Evolutionary conservation across 2,888 invertebrate species (phyloP), one percentile per base, ranked within the genome.

Genomic region (Prosapia bicincta): DNA sequence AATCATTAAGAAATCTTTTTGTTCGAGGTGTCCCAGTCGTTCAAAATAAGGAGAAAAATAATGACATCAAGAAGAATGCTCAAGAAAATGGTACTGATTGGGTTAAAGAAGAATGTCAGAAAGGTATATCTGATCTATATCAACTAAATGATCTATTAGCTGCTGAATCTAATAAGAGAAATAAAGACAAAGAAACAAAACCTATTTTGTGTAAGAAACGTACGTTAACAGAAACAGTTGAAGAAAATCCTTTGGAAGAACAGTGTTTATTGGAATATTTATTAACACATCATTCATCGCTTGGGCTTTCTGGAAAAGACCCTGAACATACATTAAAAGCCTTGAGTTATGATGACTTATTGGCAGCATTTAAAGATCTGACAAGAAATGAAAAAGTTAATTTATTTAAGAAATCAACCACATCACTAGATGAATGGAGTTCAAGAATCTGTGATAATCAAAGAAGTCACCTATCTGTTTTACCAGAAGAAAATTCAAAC

Each of bases 1-100:
- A 88, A 81, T 88, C 88, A 0, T 81, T 89, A 68, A 83, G 88
- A 77, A 87, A 87, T 81, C 82, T 88, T 66, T 87, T 88, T 80
- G 84, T 85, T 7, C 83, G 85, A 78, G 77, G 79, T 43, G 76
- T 73, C 77, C 76, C 78, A 24, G 66, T 75, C 15, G 67, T 75
- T 43, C 72, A 78, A 6, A 79, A 81, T 0, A 78, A 84, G 23
- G 82, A 81, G 71, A 82, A 81, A 30, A 77, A 79, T 3, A 71
- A 77, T n/a, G 71, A 79, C 70, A 82, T 82, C 26, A 75, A 80
- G 72, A 77, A 76, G 69, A 78, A 80, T 77, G 80, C 77, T 80
- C 77, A 77, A 73, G 78, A 78, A 38, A 76, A 76, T 13, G 79
- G 79, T 43, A 66, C 78, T 24, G 81, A 82, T 13, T 82, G 82